Evolutionary conservation across 2,888 invertebrate genomes (phyloP).

Genomic region (Hypomecis punctinalis): DNA sequence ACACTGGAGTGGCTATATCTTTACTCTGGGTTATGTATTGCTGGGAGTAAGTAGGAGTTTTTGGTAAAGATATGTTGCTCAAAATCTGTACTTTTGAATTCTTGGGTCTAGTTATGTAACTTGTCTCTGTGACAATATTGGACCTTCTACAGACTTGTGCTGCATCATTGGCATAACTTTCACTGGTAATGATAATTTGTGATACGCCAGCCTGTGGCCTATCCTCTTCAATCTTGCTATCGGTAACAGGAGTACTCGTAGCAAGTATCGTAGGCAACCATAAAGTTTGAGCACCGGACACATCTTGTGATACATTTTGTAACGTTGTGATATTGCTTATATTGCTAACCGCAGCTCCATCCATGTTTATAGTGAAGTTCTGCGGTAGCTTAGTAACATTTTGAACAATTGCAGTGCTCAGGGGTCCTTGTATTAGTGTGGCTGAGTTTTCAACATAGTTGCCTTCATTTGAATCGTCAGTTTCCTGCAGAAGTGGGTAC

Average conservation of each 20-base stretch:
- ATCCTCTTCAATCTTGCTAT: slow-evolving; percentile 72
- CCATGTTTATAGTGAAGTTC: slow-evolving; percentile 81
- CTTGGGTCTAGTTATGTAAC: slow-evolving; percentile 71
- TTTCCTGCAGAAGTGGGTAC: slow-evolving; percentile 75
- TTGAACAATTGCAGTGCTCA: slow-evolving; percentile 78
- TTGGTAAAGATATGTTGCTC: slow-evolving; percentile 80
- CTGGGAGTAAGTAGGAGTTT: slow-evolving; percentile 72
- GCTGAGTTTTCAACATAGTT: slow-evolving; percentile 75
- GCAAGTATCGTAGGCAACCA: slow-evolving; percentile 80
- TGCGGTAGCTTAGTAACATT: slow-evolving; percentile 79
- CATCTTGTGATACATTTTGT: slow-evolving; percentile 80
- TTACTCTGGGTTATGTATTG: slow-evolving; percentile 72
- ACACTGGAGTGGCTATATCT: slow-evolving; percentile 71
- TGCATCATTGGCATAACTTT: slow-evolving; percentile 73
- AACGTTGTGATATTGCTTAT: slow-evolving; percentile 78
- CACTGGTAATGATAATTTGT: slow-evolving; percentile 80
- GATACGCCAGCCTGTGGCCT: slow-evolving; percentile 70
- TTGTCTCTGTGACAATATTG: slow-evolving; percentile 75
- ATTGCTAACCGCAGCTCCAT: slow-evolving; percentile 76
- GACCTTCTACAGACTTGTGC: slow-evolving; percentile 66
- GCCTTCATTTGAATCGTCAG: slow-evolving; percentile 72
- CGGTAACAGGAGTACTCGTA: slow-evolving; percentile 66
- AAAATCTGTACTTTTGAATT: slow-evolving; percentile 81
- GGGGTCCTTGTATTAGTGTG: slow-evolving; percentile 74
- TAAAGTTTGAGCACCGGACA: slow-evolving; percentile 72